Percentiles rank a stretch among this genome's conserved stretches.
phyloP scores from a whole-genome alignment of 2,797 vertebrate genomes.

The Balearica regulorum region DNA sequence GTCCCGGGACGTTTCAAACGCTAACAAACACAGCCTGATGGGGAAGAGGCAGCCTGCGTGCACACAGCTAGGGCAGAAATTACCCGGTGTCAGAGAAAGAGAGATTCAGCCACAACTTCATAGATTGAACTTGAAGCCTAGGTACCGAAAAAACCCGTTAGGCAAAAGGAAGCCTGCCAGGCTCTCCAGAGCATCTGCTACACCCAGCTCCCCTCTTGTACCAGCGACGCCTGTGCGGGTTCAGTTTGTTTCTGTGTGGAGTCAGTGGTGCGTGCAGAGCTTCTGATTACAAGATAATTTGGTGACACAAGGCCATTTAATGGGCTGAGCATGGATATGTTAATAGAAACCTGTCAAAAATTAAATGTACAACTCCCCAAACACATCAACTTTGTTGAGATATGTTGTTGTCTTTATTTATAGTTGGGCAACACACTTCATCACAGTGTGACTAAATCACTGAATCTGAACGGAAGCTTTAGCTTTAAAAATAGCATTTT shows the following conservation, averaged over 20 bases:
- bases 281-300: not conserved
- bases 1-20: not conserved
- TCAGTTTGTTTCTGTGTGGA: not conserved
- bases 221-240: not conserved
- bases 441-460: not conserved
- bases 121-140: accelerated
- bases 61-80: not conserved
- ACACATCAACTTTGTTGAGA: not conserved
- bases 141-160: not conserved
- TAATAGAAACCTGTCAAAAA: not conserved
- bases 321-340: not conserved
- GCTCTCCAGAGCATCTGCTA: not conserved
- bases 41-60: not conserved
- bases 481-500: not conserved
- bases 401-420: accelerated
- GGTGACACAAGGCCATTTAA: not conserved
- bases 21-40: accelerated
- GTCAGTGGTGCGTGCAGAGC: not conserved
- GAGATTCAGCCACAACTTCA: not conserved
- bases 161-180: not conserved
- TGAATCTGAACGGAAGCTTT: not conserved
- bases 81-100: not conserved
- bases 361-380: not conserved
- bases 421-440: not conserved
- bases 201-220: not conserved